phyloP scores from a whole-genome alignment of 2,797 vertebrate species.

The Pantherophis vulpinus region DNA sequence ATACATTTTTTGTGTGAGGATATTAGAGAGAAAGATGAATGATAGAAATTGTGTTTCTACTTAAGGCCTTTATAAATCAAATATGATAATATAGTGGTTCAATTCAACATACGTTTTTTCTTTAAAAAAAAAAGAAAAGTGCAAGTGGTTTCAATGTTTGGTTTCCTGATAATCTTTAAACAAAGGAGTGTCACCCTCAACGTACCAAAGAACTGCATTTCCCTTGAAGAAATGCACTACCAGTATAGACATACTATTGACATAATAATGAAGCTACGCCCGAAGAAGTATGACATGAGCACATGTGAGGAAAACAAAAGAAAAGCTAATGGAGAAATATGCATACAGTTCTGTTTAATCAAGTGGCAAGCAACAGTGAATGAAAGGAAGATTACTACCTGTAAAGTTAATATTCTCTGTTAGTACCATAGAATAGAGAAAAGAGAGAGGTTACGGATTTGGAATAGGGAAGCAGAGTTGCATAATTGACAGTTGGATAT shows the following conservation, averaged over 20 bases:
- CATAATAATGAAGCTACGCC: constrained; percentile 4
- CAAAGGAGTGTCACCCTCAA: constrained; percentile 25
- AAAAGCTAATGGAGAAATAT: constrained; percentile 29
- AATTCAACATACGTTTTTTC: constrained; percentile 1
- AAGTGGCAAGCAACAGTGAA: constrained; percentile 32
- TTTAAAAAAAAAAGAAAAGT: background rate
- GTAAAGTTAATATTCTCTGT: constrained; percentile 27
- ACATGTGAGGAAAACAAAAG: constrained; percentile 34
- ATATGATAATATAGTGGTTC: background rate
- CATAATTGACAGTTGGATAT: background rate
- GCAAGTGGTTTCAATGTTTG: constrained; percentile 21
- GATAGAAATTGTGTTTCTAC: background rate
- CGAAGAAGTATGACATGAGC: constrained; percentile 4
- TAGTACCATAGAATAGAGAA: background rate
- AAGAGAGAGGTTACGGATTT: background rate
- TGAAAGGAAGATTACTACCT: constrained; percentile 33
- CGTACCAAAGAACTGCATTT: constrained; percentile 16
- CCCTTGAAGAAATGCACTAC: constrained; percentile 18
- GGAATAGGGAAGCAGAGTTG: background rate
- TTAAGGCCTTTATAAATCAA: background rate
- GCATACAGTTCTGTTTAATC: constrained; percentile 21
- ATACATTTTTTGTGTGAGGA: background rate
- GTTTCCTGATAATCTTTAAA: constrained; percentile 39
- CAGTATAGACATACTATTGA: constrained; percentile 2
- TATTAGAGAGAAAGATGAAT: background rate